Base-by-base conservation (phyloP, 1,140 invertebrate species). In the Brevipalpus yothersi region DNA sequence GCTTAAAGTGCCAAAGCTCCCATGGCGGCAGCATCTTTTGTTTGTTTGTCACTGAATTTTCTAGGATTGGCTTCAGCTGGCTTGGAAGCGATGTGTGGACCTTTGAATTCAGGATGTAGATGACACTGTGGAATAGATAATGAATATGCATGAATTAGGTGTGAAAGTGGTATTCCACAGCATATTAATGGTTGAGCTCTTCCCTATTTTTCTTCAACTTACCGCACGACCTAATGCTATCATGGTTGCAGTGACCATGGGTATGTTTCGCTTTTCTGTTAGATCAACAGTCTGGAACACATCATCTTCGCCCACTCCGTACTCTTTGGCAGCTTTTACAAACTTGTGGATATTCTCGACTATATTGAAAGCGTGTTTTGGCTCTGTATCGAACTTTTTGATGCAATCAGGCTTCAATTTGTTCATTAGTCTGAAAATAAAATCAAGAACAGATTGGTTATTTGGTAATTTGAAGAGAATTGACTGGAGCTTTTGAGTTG, bases 341-440 rank as follows among this genome's bases (percentile, higher is more conserved):
- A 95, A 93, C 75, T 85, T 81, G 75, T 83, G 86, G 69, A 91
- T 85, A 75, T 93, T 93, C 74, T 93, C 87, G 86, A 92, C 91
- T 78, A 92, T 80, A 69, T 89, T 90, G 79, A 92, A 93, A 13
- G 39, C 53, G 66, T 89, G 84, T 67, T 83, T 83, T 60, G 86
- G 86, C 60, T 81, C 81, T 60, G 78, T 79, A 77, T 91, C 88
- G 73, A 91, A 84, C 72, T 90, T 92, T 68, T 77, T 68, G 49
- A 92, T 77, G 60, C 79, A 73, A 63, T 84, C 84, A 40, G 88
- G 87, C 59, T 77, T 74, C 60, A 93, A 70, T 70, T 83, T 86
- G 77, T 93, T 91, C 75, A 92, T 87, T 63, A 92, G 70, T 56
- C 75, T 76, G 21, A 41, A 13, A 57, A 31, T 31, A 31, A 31